A percentile compares a stretch with the other conserved stretches of the same genome.
Conservation (phyloP, 2,797 vertebrate species). For the Anguilla pacifica region DNA sequence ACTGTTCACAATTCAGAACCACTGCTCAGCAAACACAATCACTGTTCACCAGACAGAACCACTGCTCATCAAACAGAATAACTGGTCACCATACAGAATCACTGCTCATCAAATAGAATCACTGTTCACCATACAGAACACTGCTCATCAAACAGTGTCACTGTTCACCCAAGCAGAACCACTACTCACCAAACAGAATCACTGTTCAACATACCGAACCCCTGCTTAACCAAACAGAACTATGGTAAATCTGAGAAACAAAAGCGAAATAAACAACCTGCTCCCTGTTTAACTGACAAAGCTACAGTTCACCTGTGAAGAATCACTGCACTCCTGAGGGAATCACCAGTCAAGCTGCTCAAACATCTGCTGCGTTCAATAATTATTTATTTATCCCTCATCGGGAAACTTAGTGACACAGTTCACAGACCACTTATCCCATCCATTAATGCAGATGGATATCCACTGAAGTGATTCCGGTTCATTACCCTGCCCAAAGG, state of each 20-base stretch:
- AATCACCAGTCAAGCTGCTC: background rate
- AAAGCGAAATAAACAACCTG: too few species aligned
- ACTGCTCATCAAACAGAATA: background rate
- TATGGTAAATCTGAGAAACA: too few species aligned
- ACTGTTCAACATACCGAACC: too few species aligned
- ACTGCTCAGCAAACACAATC: background rate
- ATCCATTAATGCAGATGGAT: background rate
- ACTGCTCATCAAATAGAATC: too few species aligned
- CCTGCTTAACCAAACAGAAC: too few species aligned
- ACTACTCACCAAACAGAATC: too few species aligned
- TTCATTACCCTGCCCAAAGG: background rate
- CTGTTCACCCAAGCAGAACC: too few species aligned
- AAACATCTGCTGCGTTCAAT: background rate
- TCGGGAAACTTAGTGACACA: background rate
- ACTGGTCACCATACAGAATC: background rate
- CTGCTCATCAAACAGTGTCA: too few species aligned
- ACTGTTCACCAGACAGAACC: background rate
- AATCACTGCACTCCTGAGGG: background rate
- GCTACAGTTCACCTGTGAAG: background rate
- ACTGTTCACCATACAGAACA: too few species aligned
- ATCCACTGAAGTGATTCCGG: background rate
- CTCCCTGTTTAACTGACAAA: too few species aligned
- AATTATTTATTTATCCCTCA: background rate
- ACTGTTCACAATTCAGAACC: background rate
- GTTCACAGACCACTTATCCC: background rate